Evolutionary conservation across 2,888 invertebrate genomes (phyloP).

Genomic region (Tenthredo notha): DNA sequence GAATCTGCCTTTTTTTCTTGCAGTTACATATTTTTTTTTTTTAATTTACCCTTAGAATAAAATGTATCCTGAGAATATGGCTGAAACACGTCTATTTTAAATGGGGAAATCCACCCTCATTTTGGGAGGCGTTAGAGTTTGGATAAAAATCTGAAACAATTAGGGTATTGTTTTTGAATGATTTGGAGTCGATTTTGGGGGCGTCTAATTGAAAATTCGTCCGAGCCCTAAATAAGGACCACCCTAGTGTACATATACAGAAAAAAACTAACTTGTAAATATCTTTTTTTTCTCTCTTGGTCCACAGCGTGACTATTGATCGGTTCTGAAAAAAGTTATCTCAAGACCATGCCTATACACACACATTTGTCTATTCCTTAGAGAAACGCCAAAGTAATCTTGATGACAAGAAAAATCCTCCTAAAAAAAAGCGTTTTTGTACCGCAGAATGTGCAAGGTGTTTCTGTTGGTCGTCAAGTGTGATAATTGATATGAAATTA

Average conservation of each 20-base stretch:
- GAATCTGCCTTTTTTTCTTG: too few relatives aligned
- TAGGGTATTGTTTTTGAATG: too few relatives aligned
- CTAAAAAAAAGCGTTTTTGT: not conserved
- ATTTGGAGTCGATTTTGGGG: too few relatives aligned
- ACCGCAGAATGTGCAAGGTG: not conserved
- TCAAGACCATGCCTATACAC: not conserved
- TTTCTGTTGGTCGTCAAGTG: not conserved
- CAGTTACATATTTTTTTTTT: too few relatives aligned
- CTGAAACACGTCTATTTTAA: too few relatives aligned
- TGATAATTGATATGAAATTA: not conserved
- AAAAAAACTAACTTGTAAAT: not conserved
- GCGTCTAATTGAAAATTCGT: too few relatives aligned
- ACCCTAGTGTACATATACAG: not conserved
- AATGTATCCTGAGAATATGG: too few relatives aligned
- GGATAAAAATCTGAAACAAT: too few relatives aligned
- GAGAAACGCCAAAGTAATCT: not conserved
- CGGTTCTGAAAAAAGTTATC: not conserved
- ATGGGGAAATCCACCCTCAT: too few relatives aligned
- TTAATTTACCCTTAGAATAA: too few relatives aligned
- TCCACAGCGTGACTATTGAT: not conserved
- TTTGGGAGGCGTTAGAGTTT: too few relatives aligned
- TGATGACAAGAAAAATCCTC: not conserved
- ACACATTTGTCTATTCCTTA: not conserved
- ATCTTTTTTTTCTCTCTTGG: not conserved
- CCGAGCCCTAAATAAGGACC: too few relatives aligned